Conservation (phyloP, 1,140 invertebrate genomes). For the Oscheius sp. region DNA sequence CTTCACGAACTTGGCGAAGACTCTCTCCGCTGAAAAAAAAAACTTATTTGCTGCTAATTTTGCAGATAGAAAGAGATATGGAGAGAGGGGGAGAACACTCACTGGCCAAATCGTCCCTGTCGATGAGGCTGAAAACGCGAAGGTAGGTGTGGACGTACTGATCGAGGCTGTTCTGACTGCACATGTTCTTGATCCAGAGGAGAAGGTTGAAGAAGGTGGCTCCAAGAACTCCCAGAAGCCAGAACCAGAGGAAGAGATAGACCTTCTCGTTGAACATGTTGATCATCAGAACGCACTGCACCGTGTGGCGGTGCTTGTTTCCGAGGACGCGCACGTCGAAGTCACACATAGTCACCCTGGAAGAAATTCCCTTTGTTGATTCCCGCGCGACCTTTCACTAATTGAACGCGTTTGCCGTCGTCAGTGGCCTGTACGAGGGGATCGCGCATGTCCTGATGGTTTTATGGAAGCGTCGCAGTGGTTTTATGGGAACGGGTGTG, state of each 20-base stretch:
- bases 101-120: slow-evolving; percentile 28
- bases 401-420: slow-evolving; percentile 4
- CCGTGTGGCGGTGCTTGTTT: slow-evolving; percentile 55
- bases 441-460: too few species aligned
- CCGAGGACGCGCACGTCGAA: slow-evolving; percentile 57
- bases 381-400: neutral
- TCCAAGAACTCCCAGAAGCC: slow-evolving; percentile 57
- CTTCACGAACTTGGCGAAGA: slow-evolving; percentile 60
- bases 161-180: slow-evolving; percentile 25
- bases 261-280: slow-evolving; percentile 62
- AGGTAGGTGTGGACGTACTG: slow-evolving; percentile 46
- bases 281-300: slow-evolving; percentile 62
- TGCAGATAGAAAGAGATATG: slow-evolving; percentile 6
- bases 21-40: slow-evolving; percentile 36
- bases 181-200: slow-evolving; percentile 43
- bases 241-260: slow-evolving; percentile 62
- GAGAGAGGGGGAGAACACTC: slow-evolving; percentile 4
- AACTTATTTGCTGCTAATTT: neutral
- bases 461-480: neutral
- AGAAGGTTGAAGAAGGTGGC: slow-evolving; percentile 47
- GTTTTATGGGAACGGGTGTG: neutral
- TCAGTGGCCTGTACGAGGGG: too few species aligned
- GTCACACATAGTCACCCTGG: slow-evolving; percentile 65
- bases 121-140: slow-evolving; percentile 36
- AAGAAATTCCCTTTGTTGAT: too few species aligned